Evolutionary conservation across 2,888 invertebrate species (phyloP), one percentile per base, ranked within the genome.

Genomic region (Campoplex capitator): DNA sequence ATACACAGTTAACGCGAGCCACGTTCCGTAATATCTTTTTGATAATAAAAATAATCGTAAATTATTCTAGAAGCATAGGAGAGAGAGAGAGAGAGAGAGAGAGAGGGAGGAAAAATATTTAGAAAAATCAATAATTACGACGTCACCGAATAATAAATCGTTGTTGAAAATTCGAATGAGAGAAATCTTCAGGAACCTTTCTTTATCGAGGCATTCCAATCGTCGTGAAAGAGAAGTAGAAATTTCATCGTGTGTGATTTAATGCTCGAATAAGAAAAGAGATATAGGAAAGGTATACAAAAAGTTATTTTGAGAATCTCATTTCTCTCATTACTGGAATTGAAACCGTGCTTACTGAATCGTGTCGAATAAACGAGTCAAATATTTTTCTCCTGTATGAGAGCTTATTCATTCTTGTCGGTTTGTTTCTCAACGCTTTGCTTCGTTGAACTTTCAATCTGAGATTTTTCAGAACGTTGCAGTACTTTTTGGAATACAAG

Each of bases 1-100:
- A 84, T 51, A 85, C 77, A 87, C 67, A 84, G 77, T 54, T 45
- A 84, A 87, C 45, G 75, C 73, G 76, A 77, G 79, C 77, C 75
- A 70, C 75, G 62, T 16, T 83, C 35, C 65, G 79, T 68, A 28
- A 42, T 79, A 13, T 16, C 18, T 56, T 67, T 62, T 83, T 79
- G 35, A 79, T 75, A 35, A 78, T 78, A 68, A 62, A 74, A 7
- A 75, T 45, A 58, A 68, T 32, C 35, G 23, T 58, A 28, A 75
- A 75, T 73, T n/a, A 54, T n/a, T 35, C 2, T 28, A 45, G 2
- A 28, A 28, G 73, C 32, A 32, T 51, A 13, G n/a, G 56, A 23
- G 23, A 13, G 11, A n/a, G 56, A 42, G 56, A n/a, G 38, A 28
- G 62, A 13, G 11, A n/a, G 56, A 42, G 56, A n/a, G 38, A 28